Conservation (phyloP, 2,888 invertebrate genomes). For the Trichogramma evanescens region DNA sequence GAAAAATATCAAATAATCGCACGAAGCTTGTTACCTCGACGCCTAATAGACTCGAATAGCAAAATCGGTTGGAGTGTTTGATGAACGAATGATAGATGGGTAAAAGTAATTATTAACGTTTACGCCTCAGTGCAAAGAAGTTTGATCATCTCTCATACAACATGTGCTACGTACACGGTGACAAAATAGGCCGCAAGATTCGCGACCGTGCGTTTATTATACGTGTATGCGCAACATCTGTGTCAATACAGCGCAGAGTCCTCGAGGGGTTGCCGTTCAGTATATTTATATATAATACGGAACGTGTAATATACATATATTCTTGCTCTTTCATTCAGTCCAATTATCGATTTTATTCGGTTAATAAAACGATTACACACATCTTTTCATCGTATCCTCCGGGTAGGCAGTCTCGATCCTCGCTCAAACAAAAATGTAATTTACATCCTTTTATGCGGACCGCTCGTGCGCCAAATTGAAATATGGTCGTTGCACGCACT, state of each 20-base stretch:
- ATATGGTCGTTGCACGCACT: constrained; percentile 36
- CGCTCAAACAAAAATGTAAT: constrained; percentile 47
- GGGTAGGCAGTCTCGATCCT: constrained; percentile 21
- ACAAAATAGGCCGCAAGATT: constrained; percentile 28
- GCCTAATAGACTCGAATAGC: neutral
- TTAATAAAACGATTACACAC: constrained; percentile 46
- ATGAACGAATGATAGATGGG: no score
- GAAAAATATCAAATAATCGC: no score
- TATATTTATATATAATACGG: constrained; percentile 7
- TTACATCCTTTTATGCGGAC: constrained; percentile 45
- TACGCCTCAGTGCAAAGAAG: no score
- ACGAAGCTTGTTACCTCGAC: no score
- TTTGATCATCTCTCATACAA: no score
- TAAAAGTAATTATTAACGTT: no score
- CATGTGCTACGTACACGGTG: neutral
- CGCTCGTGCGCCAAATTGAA: constrained; percentile 41
- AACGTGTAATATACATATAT: constrained; percentile 32
- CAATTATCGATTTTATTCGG: constrained; percentile 46
- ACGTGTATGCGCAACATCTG: constrained; percentile 40
- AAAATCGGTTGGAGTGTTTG: neutral
- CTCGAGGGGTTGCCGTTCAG: constrained; percentile 28
- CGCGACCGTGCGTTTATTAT: neutral
- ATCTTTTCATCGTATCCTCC: constrained; percentile 13
- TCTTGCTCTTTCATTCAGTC: constrained; percentile 38
- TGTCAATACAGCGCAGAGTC: constrained; percentile 45